Conservation (phyloP, 1,140 invertebrate species). For the Monomorium pharaonis region DNA sequence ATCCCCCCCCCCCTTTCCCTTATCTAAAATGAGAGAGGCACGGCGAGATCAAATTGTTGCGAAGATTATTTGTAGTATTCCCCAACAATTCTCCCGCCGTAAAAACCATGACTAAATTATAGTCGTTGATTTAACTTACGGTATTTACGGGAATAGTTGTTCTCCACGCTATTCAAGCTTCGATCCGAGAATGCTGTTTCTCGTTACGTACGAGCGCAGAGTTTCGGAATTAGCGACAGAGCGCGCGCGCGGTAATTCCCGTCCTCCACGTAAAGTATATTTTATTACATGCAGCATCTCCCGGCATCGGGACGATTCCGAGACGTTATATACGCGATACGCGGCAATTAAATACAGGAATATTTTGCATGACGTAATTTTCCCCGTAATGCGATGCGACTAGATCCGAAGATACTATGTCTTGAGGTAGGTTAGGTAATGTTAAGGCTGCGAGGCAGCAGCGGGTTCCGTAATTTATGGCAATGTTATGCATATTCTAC, state of each 20-base stretch:
- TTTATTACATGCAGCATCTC: neutral
- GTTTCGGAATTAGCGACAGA: constrained; percentile 48
- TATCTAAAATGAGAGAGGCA: neutral
- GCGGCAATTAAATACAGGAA: constrained; percentile 45
- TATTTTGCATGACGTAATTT: constrained; percentile 54
- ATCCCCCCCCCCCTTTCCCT: neutral
- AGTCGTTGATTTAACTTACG: constrained; percentile 29
- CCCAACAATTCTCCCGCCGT: neutral
- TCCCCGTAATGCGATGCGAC: constrained; percentile 33
- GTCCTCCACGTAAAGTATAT: constrained; percentile 23
- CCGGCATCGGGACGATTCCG: constrained; percentile 30
- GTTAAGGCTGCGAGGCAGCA: constrained; percentile 39
- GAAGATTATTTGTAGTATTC: constrained; percentile 31
- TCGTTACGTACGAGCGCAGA: constrained; percentile 53
- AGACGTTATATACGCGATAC: constrained; percentile 55
- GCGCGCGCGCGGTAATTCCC: constrained; percentile 14
- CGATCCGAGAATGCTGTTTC: constrained; percentile 48
- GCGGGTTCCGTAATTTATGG: constrained; percentile 41
- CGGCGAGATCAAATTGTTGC: constrained; percentile 9
- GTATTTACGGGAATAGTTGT: constrained; percentile 47
- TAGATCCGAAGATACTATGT: constrained; percentile 53
- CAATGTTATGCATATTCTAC: constrained; percentile 30
- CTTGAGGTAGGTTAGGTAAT: constrained; percentile 60
- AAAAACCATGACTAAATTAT: constrained; percentile 29
- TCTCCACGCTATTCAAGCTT: constrained; percentile 33